These are phyloP conservation scores for Melangyna quadrimaculata DNA, from an alignment of 2,888 invertebrate genomes.

Conservation along the genomic window DNA sequence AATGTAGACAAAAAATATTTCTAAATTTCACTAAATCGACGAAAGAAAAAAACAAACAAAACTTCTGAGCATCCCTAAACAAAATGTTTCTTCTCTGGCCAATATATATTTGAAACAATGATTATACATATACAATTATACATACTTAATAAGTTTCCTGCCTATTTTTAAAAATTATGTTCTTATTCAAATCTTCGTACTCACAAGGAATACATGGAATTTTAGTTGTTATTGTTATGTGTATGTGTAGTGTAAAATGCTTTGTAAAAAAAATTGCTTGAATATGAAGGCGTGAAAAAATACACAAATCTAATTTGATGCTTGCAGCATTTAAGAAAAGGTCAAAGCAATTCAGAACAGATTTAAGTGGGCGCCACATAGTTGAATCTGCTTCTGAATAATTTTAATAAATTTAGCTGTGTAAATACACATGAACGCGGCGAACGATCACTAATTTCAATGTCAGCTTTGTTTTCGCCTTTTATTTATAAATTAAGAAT, in stretches of 20 bases:
- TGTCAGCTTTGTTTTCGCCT: slow-evolving; percentile 30
- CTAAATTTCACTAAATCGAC: no score
- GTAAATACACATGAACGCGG: neutral
- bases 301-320: slow-evolving; percentile 12
- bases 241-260: no score
- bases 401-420: neutral
- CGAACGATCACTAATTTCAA: slow-evolving; percentile 29
- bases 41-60: no score
- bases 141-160: neutral
- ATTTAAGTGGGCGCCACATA: slow-evolving; percentile 46
- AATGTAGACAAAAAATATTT: no score
- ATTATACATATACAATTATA: no score
- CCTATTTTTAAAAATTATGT: neutral
- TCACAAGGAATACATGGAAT: neutral
- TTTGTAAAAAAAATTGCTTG: neutral
- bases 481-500: slow-evolving; percentile 13
- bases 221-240: no score
- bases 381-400: slow-evolving; percentile 43
- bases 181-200: neutral
- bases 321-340: slow-evolving; percentile 39
- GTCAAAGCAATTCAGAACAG: slow-evolving; percentile 46
- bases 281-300: slow-evolving; percentile 23
- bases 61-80: no score
- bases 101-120: no score
- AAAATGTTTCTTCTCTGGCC: no score